Percentiles rank a stretch among this genome's conserved stretches.
These are phyloP conservation scores for Dusona sp. DNA, from an alignment of 2,888 invertebrate genomes.

Conservation along the genomic window DNA sequence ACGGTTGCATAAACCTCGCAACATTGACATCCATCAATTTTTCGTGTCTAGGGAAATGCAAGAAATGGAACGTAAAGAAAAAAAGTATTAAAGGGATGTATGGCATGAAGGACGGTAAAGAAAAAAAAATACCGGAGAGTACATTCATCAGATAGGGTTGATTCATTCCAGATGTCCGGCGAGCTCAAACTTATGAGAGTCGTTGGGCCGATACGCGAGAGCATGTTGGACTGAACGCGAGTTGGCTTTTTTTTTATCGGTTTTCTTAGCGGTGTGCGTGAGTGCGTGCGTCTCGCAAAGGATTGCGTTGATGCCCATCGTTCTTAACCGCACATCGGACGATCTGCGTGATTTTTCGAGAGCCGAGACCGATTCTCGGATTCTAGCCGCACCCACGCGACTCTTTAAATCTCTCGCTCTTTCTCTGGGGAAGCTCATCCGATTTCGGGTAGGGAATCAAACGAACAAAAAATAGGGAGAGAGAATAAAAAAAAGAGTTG, in stretches of 20 bases:
- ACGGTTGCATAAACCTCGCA: constrained; percentile 15
- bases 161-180: constrained; percentile 74
- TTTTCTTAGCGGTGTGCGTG: constrained; percentile 20
- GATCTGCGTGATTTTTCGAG: constrained; percentile 38
- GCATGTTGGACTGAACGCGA: constrained; percentile 53
- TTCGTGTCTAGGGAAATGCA: constrained; percentile 34
- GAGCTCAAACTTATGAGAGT: constrained; percentile 71
- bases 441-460: constrained; percentile 53
- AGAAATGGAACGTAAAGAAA: constrained; percentile 13
- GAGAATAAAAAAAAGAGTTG: constrained; percentile 2
- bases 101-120: constrained; percentile 20
- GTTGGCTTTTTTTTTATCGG: constrained; percentile 28
- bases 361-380: constrained; percentile 47
- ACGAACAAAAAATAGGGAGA: constrained; percentile 3
- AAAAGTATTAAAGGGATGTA: constrained; percentile 15
- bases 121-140: constrained; percentile 26
- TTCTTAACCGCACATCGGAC: constrained; percentile 30
- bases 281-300: constrained; percentile 20
- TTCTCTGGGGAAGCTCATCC: constrained; percentile 27
- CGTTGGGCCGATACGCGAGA: constrained; percentile 71
- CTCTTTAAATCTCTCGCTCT: constrained; percentile 12
- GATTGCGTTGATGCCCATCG: constrained; percentile 57
- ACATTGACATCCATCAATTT: constrained; percentile 16
- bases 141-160: constrained; percentile 68
- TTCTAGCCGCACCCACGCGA: constrained; percentile 62